Evolutionary conservation across 2,888 invertebrate species (phyloP).

Genomic region (Amiota minor): DNA sequence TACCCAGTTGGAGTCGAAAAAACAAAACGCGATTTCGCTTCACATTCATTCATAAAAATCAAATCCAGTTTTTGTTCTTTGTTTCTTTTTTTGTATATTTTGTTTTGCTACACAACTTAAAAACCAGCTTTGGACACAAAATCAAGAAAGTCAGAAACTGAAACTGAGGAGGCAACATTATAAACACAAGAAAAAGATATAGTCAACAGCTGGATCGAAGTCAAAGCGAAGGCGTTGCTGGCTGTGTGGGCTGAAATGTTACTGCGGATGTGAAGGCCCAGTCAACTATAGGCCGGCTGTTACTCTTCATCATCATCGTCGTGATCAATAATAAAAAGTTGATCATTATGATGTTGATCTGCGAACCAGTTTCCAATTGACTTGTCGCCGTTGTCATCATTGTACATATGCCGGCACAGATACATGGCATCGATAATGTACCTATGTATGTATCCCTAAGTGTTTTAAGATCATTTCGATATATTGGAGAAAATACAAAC

Average conservation of each 20-base stretch:
- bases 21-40: neutral
- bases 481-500: neutral
- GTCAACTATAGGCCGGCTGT: neutral
- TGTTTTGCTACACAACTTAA: neutral
- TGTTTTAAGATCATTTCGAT: too few species aligned
- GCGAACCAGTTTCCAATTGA: constrained; percentile 20
- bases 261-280: constrained; percentile 15
- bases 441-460: neutral
- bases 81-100: neutral
- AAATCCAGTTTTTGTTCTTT: constrained; percentile 58
- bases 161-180: too few species aligned
- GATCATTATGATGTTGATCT: constrained; percentile 3
- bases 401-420: neutral
- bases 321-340: constrained; percentile 3
- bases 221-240: constrained; percentile 19
- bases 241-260: constrained; percentile 14
- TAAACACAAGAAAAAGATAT: too few species aligned
- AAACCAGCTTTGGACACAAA: constrained; percentile 13
- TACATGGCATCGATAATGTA: constrained; percentile 15
- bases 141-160: neutral
- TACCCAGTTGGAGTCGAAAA: neutral
- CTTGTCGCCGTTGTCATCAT: constrained; percentile 15
- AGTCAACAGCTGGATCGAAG: constrained; percentile 19
- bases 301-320: constrained; percentile 4
- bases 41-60: constrained; percentile 68